phyloP scores from a whole-genome alignment of 2,888 invertebrate species.

The Sinopyrophorus schimmeli region DNA sequence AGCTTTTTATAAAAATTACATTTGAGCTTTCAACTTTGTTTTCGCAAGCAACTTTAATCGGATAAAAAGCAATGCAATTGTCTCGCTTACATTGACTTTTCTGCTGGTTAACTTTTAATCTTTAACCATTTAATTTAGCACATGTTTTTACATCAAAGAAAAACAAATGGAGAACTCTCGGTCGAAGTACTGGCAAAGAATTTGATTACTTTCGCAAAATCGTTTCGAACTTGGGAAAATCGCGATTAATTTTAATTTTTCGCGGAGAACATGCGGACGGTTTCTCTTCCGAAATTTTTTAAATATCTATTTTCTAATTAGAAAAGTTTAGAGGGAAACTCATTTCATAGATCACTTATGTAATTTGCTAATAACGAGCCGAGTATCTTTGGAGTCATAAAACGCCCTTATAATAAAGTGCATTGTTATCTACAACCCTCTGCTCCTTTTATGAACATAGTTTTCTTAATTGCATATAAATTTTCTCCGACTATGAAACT shows the following conservation, averaged over 20 bases:
- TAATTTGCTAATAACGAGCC: constrained; percentile 14
- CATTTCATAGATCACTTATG: constrained; percentile 20
- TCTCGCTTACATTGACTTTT: constrained; percentile 9
- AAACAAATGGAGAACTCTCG: no score
- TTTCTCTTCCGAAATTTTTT: no score
- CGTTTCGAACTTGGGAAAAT: no score
- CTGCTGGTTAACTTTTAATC: constrained; percentile 4
- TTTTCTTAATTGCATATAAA: constrained; percentile 28
- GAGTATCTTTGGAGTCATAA: constrained; percentile 12
- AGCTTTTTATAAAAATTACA: constrained; percentile 13
- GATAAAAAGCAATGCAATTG: constrained; percentile 17
- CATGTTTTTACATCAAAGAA: neutral
- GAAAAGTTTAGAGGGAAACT: constrained; percentile 8
- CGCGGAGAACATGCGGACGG: no score
- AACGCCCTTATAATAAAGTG: constrained; percentile 18
- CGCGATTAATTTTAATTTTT: no score
- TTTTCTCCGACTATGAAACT: constrained; percentile 17
- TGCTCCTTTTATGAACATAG: constrained; percentile 20
- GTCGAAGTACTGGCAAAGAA: no score
- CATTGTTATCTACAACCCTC: constrained; percentile 23
- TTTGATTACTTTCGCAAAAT: no score
- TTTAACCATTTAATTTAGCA: constrained; percentile 3
- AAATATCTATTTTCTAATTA: no score
- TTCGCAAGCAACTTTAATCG: constrained; percentile 12
- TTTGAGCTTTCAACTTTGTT: constrained; percentile 10